Base-by-base conservation (phyloP, 2,888 invertebrate species). In the Formica aserva region DNA sequence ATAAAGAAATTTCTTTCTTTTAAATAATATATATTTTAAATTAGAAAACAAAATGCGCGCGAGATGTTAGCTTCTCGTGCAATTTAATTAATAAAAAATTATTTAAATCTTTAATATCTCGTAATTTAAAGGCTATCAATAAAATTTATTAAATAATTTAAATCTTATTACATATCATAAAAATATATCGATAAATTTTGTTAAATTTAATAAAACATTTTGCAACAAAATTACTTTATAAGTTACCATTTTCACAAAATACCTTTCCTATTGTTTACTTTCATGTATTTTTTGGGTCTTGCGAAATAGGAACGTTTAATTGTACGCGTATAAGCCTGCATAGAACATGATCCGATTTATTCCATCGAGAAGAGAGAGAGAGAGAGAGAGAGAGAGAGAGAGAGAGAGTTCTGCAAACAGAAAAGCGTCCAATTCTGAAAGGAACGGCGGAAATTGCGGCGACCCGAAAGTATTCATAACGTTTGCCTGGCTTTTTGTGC, bases 281-380 rank as follows among this genome's bases (percentile, higher is more conserved):
- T 84, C 9, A 3, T 71, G 62, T 83, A 8, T 69, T 65, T n/a
- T 52, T 63, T 35, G 1, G 32, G 52, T 55, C 65, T 71, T 60
- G 75, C 38, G 6, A 72, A 45, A 78, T 78, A 45, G 74, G 32
- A 63, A 84, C 72, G 80, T 80, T 84, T 76, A 57, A 26, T 72
- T 32, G 71, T 63, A 38, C 81, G 82, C 77, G 67, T 82, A 55
- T 38, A 77, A 63, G 48, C 74, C 55, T 66, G 71, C 32, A 57
- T 52, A 60, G 83, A 90, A 85, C 82, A 81, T 82, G 57, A 87
- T 85, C 60, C 80, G 80, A 90, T 87, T 87, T 83, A 90, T 88
- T 74, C 80, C 62, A 55, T 26, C 48, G 45, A 45, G n/a, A 45
- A 81, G 8, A 52, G 52, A 52, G n/a, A 52, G 38, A 83, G 85